phyloP scores from a whole-genome alignment of 2,113 vertebrate genomes.

The Sminthopsis crassicaudata region DNA sequence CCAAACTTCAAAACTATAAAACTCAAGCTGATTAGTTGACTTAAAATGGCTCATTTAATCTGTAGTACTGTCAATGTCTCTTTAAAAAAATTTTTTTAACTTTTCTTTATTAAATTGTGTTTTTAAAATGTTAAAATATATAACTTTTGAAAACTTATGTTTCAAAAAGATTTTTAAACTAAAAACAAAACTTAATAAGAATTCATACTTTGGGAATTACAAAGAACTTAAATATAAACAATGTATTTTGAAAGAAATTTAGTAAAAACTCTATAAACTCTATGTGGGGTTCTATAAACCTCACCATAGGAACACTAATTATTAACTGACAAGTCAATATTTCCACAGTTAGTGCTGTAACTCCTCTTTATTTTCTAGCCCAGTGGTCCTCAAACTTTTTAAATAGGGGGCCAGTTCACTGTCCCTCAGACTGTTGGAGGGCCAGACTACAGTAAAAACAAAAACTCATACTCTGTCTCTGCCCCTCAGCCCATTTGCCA shows the following conservation, averaged over 20 bases:
- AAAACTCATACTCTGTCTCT: too few relatives aligned
- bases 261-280: conserved; percentile 24
- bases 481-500: too few relatives aligned
- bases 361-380: conserved; percentile 21
- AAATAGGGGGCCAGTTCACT: too few relatives aligned
- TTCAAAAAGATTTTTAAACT: background rate
- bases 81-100: background rate
- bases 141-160: background rate
- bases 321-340: conserved; percentile 22
- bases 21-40: background rate
- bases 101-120: background rate
- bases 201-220: background rate
- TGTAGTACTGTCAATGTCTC: background rate
- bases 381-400: too few relatives aligned
- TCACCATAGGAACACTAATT: background rate
- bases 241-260: conserved; percentile 18
- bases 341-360: conserved; percentile 37
- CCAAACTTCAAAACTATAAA: background rate
- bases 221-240: background rate
- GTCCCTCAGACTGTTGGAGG: too few relatives aligned
- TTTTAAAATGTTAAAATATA: background rate
- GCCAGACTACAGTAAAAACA: too few relatives aligned
- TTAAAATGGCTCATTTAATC: background rate
- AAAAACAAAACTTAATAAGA: background rate
- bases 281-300: background rate